Base-by-base conservation (phyloP, 2,113 vertebrate species). In the Lichenostomus cassidix region DNA sequence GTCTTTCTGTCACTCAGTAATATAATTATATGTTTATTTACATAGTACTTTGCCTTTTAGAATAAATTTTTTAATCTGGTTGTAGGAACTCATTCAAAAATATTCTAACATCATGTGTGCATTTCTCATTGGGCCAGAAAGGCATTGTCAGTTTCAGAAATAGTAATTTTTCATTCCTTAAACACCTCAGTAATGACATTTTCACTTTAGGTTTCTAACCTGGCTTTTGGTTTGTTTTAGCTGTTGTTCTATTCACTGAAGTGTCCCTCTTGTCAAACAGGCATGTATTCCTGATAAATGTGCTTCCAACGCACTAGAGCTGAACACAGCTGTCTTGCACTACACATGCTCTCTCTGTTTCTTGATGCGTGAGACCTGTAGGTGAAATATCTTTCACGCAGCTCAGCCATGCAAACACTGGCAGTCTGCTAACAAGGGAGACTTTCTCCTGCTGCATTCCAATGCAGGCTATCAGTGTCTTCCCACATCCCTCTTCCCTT, bases 71-170 rank as follows among this genome's bases (percentile, higher is more conserved):
- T 22, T 71, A 41, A 73, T 64, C 24, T 3, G 1, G 4, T 60
- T 50, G 7, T 84, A 52, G 8, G 55, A 68, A 35, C 13, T 67
- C 5, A 28, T 59, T 59, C 3, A 71, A 76, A 87, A 79, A 29
- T 52, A n/a, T 24, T 67, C 28, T 77, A 56, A 31, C 8, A 18
- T 37, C 0, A 0, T 28, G 7, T 15, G 3, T 64, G 6, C 49
- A 24, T 77, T 82, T 77, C 27, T 91, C 22, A 12, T 23, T 87
- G 62, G 53, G 46, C 23, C 55, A 60, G 29, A 85, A 56, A 14
- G 10, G 5, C 35, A 83, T 35, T 18, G 33, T 25, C 42, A 62
- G 31, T 74, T 77, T 42, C 55, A 77, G 82, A 33, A 44, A 53
- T 5, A 47, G 60, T 7, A 8, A 69, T 76, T 87, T 8, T 42